Percentiles rank a stretch among this genome's conserved stretches.
These are phyloP conservation scores for Proisotoma minuta DNA, from an alignment of 2,888 invertebrate species.

Conservation along the genomic window DNA sequence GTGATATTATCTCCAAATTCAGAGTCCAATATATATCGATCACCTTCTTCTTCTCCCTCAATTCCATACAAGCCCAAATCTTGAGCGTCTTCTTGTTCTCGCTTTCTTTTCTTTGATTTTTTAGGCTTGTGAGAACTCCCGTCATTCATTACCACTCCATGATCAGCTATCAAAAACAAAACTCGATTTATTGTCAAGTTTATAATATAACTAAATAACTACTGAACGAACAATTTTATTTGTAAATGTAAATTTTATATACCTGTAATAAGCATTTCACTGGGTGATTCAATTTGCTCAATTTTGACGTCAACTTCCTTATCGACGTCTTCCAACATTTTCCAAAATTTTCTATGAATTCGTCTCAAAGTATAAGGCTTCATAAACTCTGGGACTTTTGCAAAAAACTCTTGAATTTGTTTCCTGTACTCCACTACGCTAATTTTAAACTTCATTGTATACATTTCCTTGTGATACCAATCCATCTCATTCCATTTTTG, in stretches of 20 bases:
- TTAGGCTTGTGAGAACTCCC: not conserved
- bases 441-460: slow-evolving; percentile 24
- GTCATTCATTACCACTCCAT: not conserved
- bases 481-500: slow-evolving; percentile 27
- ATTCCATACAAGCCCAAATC: no score
- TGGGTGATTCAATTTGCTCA: not conserved
- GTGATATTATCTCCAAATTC: not conserved
- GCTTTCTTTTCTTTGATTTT: not conserved
- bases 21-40: not conserved
- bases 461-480: slow-evolving; percentile 24
- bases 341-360: slow-evolving; percentile 26
- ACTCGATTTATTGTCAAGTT: not conserved
- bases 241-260: not conserved
- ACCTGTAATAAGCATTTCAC: not conserved
- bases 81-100: not conserved
- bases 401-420: slow-evolving; percentile 25
- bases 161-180: not conserved
- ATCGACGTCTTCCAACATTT: slow-evolving; percentile 14
- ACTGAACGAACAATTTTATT: no score
- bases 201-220: not conserved
- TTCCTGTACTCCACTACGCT: slow-evolving; percentile 22
- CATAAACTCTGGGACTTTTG: slow-evolving; percentile 30
- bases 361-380: slow-evolving; percentile 15
- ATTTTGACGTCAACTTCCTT: slow-evolving; percentile 14
- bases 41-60: not conserved